phyloP scores from a whole-genome alignment of 2,113 vertebrate genomes.

The Arothron firmamentum region DNA sequence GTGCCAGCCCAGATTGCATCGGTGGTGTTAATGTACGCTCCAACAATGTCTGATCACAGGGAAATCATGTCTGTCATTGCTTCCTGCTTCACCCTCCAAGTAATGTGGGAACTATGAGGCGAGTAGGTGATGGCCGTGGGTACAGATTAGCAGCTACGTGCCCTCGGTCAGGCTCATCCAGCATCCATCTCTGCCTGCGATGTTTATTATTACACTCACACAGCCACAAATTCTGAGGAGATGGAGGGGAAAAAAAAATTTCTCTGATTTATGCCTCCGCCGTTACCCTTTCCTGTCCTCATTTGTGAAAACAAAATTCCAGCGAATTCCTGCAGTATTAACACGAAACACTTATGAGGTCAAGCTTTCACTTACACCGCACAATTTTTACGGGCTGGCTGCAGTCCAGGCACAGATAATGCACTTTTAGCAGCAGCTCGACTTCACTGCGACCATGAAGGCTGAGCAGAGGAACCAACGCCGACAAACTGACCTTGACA shows the following conservation, averaged over 20 bases:
- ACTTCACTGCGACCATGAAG: conserved; percentile 6
- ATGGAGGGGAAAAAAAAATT: conserved; percentile 22
- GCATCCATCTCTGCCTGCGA: conserved; percentile 59
- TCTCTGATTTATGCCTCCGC: conserved; percentile 65
- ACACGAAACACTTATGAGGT: conserved; percentile 58
- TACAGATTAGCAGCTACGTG: conserved; percentile 69
- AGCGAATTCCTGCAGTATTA: conserved; percentile 61
- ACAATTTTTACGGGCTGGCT: conserved; percentile 30
- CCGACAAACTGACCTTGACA: conserved; percentile 53
- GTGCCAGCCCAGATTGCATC: conserved; percentile 73
- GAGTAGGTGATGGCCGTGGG: conserved; percentile 44
- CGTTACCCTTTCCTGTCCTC: conserved; percentile 63
- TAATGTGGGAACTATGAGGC: conserved; percentile 78
- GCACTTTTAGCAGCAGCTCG: conserved; percentile 10
- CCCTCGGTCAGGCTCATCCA: conserved; percentile 69
- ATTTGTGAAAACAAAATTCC: conserved; percentile 67
- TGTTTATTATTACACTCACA: conserved; percentile 72
- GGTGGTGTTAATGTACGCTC: conserved; percentile 65
- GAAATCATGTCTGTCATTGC: conserved; percentile 79
- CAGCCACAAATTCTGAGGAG: conserved; percentile 52
- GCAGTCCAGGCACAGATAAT: conserved; percentile 1
- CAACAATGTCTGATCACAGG: conserved; percentile 76
- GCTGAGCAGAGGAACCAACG: conserved; percentile 21
- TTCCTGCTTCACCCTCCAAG: conserved; percentile 71
- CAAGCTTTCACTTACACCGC: conserved; percentile 61